phyloP scores from a whole-genome alignment of 2,888 invertebrate species.

The Cephus nigrinus region DNA sequence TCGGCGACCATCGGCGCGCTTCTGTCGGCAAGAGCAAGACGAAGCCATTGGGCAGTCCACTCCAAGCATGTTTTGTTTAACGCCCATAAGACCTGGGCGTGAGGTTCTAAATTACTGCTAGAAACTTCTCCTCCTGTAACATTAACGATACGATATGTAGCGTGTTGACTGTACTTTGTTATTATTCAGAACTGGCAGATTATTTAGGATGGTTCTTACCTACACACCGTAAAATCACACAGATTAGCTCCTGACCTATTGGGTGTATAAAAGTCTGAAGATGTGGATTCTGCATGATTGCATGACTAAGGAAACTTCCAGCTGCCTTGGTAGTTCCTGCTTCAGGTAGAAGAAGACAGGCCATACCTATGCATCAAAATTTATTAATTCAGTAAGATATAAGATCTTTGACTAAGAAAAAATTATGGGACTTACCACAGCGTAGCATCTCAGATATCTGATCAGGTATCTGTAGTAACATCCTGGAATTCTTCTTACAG shows the following conservation, averaged over 20 bases:
- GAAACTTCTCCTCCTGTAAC: slow-evolving; percentile 71
- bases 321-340: slow-evolving; percentile 72
- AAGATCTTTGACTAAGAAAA: not conserved
- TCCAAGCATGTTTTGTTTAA: slow-evolving; percentile 78
- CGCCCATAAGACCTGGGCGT: slow-evolving; percentile 74
- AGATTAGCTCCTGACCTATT: slow-evolving; percentile 73
- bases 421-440: slow-evolving; percentile 54
- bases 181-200: not conserved
- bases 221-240: slow-evolving; percentile 70
- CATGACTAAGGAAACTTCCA: slow-evolving; percentile 72
- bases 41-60: slow-evolving; percentile 72
- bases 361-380: slow-evolving; percentile 66
- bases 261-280: slow-evolving; percentile 70
- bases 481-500: slow-evolving; percentile 72
- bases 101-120: slow-evolving; percentile 71
- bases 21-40: slow-evolving; percentile 66
- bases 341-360: slow-evolving; percentile 74
- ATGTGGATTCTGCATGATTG: slow-evolving; percentile 69
- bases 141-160: not conserved
- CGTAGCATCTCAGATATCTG: slow-evolving; percentile 63
- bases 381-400: slow-evolving; percentile 16
- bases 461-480: slow-evolving; percentile 61
- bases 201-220: slow-evolving; percentile 58
- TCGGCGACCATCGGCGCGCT: slow-evolving; percentile 34
- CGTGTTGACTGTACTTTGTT: not conserved